Evolutionary conservation across 2,797 vertebrate species (phyloP), one percentile per base, ranked within the genome.

Genomic region (Lepidocolaptes lacrymiger): DNA sequence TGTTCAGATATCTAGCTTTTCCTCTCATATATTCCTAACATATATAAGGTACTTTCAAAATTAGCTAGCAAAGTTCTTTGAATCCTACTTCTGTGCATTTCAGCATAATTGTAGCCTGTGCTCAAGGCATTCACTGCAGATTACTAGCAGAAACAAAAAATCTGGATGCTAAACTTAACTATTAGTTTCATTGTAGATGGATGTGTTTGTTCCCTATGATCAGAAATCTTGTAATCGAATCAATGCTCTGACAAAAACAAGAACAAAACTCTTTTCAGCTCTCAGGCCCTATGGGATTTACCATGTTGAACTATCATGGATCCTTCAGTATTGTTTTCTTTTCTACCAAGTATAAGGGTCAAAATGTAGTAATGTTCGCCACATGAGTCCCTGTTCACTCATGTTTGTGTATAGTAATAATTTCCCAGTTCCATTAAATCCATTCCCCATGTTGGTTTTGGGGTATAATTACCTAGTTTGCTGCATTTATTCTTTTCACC

Each of bases 61-160:
- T 69, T 32, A 86, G 48, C 68, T 59, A 91, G 59, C 37, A 11
- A 41, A 83, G 58, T 26, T 81, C 54, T 67, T 66, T 1, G 43
- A 91, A 81, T 88, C 68, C 79, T 83, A 63, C 23, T 76, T 21
- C 37, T 55, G 36, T 75, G 86, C 66, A 72, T 78, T 88, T 88
- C 80, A 72, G 13, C 32, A 61, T 78, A 78, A 69, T 28, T 88
- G 80, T 58, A 81, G 74, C 59, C 51, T 72, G 46, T 1, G 4
- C 54, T 55, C 62, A 75, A 72, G 43, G 63, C 61, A 37, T 81
- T 91, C 34, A 64, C 56, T 14, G 9, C 49, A 84, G 73, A 49
- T 77, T 46, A 67, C 59, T 54, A 87, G 48, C 80, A 92, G 81
- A 87, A 91, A 17, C 56, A 85, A 72, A 32, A 48, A 62, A 86